Conservation (phyloP, 2,113 vertebrate species). For the Craseonycteris thonglongyai region DNA sequence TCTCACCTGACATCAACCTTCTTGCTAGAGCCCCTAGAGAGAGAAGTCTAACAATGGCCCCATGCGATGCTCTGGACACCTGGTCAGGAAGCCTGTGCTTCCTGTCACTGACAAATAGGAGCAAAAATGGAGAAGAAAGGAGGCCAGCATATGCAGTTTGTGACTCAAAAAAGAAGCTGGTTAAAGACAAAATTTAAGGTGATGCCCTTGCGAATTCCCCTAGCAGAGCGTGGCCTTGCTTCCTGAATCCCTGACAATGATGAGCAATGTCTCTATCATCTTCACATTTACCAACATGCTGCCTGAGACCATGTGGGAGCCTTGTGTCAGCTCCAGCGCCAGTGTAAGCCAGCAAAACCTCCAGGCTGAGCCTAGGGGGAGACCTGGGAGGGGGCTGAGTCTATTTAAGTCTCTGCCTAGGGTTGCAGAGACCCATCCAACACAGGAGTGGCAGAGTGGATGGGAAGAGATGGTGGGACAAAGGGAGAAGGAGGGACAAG, state of each 20-base stretch:
- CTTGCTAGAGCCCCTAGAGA: neutral
- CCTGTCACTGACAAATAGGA: neutral
- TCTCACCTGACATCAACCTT: neutral
- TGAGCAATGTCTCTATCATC: too few relatives aligned
- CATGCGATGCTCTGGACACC: fast-evolving
- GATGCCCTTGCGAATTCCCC: neutral
- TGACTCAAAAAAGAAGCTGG: neutral
- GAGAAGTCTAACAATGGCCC: neutral
- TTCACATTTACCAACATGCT: neutral
- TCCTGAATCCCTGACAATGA: neutral
- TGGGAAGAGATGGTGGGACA: neutral
- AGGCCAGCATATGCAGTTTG: neutral
- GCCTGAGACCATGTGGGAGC: fast-evolving
- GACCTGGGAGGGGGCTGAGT: neutral
- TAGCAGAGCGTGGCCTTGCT: neutral
- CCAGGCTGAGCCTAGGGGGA: neutral
- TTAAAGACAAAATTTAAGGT: neutral
- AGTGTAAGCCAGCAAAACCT: neutral
- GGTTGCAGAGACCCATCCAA: neutral
- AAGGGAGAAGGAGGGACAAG: neutral
- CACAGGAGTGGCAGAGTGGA: neutral
- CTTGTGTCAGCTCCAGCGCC: neutral
- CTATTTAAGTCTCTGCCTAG: neutral
- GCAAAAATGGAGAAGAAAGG: neutral
- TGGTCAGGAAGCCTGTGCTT: neutral